Conservation (phyloP, 2,113 vertebrate genomes). For the Urocolius indicus region DNA sequence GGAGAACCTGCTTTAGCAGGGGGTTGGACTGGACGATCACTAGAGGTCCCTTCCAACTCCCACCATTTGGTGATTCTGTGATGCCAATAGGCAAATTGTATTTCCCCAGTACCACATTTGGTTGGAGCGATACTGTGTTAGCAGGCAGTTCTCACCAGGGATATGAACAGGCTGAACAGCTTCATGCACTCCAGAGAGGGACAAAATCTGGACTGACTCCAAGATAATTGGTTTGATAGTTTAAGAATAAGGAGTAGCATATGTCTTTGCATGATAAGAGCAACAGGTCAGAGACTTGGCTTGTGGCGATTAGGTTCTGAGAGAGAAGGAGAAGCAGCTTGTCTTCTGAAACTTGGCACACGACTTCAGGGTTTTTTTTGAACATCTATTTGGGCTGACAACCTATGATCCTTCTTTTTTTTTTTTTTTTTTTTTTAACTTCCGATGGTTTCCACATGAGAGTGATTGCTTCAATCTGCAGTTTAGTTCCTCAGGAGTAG, state of each 20-base stretch:
- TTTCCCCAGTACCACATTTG: background rate
- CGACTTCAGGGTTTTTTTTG: background rate
- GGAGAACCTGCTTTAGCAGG: too few species aligned
- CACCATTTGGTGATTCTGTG: too few species aligned
- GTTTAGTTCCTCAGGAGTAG: background rate
- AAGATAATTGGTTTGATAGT: background rate
- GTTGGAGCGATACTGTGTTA: rapidly evolving
- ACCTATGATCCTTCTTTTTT: background rate
- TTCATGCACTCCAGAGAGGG: background rate
- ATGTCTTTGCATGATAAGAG: background rate
- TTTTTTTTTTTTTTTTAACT: background rate
- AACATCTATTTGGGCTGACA: constrained; percentile 1
- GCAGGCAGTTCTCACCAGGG: background rate
- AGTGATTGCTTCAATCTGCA: background rate
- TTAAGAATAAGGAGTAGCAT: background rate
- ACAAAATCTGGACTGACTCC: background rate
- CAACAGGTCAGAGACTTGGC: background rate
- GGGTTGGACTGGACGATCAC: too few species aligned
- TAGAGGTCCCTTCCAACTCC: too few species aligned
- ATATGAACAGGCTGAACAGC: background rate
- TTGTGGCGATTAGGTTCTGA: background rate
- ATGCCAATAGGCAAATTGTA: rapidly evolving
- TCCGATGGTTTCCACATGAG: background rate
- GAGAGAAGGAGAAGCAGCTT: background rate
- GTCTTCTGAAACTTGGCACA: background rate